phyloP scores from a whole-genome alignment of 2,888 invertebrate genomes.

The Leptinotarsa tumamoca region DNA sequence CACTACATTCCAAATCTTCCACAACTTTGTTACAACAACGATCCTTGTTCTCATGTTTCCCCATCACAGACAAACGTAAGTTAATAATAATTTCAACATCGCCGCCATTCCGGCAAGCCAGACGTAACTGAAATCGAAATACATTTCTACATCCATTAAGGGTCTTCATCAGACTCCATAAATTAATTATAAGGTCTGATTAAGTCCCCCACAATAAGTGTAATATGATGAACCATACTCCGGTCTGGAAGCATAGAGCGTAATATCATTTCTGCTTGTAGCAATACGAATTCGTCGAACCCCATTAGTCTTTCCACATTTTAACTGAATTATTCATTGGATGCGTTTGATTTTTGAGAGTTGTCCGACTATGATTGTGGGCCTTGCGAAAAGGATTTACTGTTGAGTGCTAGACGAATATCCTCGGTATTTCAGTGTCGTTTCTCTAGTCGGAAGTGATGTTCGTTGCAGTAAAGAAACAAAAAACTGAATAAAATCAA shows the following conservation, averaged over 20 bases:
- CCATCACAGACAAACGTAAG: not conserved
- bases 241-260: slow-evolving; percentile 44
- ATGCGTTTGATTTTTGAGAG: slow-evolving; percentile 6
- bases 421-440: no score
- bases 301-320: slow-evolving; percentile 36
- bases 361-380: not conserved
- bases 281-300: slow-evolving; percentile 40
- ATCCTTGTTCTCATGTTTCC: not conserved
- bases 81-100: slow-evolving; percentile 14
- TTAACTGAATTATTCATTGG: slow-evolving; percentile 26
- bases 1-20: no score
- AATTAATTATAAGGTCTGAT: slow-evolving; percentile 67
- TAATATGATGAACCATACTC: slow-evolving; percentile 52
- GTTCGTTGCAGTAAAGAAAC: no score
- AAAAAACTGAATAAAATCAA: no score
- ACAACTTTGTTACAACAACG: no score
- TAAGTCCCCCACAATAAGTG: slow-evolving; percentile 63
- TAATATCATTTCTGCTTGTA: slow-evolving; percentile 48
- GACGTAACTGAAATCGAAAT: slow-evolving; percentile 36
- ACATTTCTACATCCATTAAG: slow-evolving; percentile 53
- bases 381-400: no score
- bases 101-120: slow-evolving; percentile 16
- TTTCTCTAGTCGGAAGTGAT: no score
- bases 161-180: slow-evolving; percentile 64
- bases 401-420: no score